Percentiles rank a stretch among this genome's conserved stretches.
phyloP scores from a whole-genome alignment of 2,888 invertebrate species.

The Euplexia lucipara region DNA sequence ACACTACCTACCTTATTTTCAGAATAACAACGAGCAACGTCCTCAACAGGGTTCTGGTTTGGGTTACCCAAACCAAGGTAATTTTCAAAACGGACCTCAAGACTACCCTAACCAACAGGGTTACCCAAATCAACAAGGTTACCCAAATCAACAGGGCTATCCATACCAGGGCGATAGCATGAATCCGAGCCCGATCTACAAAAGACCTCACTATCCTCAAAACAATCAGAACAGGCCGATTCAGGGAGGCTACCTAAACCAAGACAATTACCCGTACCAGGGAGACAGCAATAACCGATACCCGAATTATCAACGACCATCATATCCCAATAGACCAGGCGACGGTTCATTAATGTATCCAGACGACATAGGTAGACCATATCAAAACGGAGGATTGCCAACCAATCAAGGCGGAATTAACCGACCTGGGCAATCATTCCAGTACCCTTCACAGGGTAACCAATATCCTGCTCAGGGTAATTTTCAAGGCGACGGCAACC shows the following conservation, averaged over 20 bases:
- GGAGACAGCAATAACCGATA: conserved; percentile 38
- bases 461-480: conserved; percentile 39
- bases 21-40: conserved; percentile 42
- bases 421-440: conserved; percentile 14
- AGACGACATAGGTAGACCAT: conserved; percentile 29
- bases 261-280: conserved; percentile 38
- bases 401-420: conserved; percentile 23
- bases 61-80: conserved; percentile 32
- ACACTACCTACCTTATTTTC: not conserved
- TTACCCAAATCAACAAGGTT: conserved; percentile 27
- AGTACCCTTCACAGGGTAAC: conserved; percentile 23
- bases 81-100: conserved; percentile 32
- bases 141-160: conserved; percentile 30
- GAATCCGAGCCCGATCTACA: conserved; percentile 43
- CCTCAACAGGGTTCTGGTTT: conserved; percentile 21
- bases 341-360: conserved; percentile 32
- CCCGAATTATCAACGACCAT: conserved; percentile 41
- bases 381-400: conserved; percentile 35
- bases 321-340: conserved; percentile 29
- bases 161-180: conserved; percentile 42
- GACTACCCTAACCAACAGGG: conserved; percentile 18
- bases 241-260: conserved; percentile 37
- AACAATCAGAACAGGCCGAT: conserved; percentile 29
- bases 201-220: conserved; percentile 32
- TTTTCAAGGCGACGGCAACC: conserved; percentile 28